Evolutionary conservation across 2,888 invertebrate genomes (phyloP), one percentile per base, ranked within the genome.

Genomic region (Suillia variegata): DNA sequence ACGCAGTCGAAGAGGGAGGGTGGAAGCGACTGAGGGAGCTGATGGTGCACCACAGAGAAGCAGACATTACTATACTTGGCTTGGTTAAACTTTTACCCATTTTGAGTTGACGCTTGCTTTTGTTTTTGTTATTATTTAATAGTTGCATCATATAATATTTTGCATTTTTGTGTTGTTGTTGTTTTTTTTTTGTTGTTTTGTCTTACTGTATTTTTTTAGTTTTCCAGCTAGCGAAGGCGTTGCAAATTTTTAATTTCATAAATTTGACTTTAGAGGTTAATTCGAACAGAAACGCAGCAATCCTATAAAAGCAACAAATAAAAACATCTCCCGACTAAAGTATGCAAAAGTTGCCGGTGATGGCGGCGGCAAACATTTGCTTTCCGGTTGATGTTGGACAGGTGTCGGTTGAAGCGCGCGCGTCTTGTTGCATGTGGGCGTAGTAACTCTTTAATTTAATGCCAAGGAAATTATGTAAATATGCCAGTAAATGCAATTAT

Each of bases 111-210:
- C 31, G 31, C 31, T 51, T 26, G n/a, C 22, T 50, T n/a, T n/a
- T n/a, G n/a, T n/a, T n/a, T 26, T 51, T 24, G 22, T 51, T 51
- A 51, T 51, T 51, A 51, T 31, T 51, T 51, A 51, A 51, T 51
- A 51, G 52, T 52, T 52, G 20, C 34, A 13, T 45, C 3, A 18
- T 18, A 6, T 13, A n/a, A n/a, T n/a, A n/a, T n/a, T n/a, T n/a
- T n/a, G n/a, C n/a, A n/a, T n/a, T n/a, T n/a, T n/a, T n/a, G n/a
- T n/a, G n/a, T n/a, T n/a, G n/a, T n/a, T n/a, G n/a, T n/a, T n/a
- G n/a, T n/a, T n/a, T n/a, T n/a, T n/a, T n/a, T n/a, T n/a, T n/a
- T n/a, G n/a, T n/a, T n/a, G n/a, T n/a, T n/a, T n/a, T n/a, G n/a
- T n/a, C n/a, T n/a, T n/a, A n/a, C n/a, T n/a, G n/a, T n/a, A n/a